Percentiles rank a stretch among this genome's conserved stretches.
Evolutionary conservation across 1,140 invertebrate genomes (phyloP).

Genomic region (Heliconius congener): DNA sequence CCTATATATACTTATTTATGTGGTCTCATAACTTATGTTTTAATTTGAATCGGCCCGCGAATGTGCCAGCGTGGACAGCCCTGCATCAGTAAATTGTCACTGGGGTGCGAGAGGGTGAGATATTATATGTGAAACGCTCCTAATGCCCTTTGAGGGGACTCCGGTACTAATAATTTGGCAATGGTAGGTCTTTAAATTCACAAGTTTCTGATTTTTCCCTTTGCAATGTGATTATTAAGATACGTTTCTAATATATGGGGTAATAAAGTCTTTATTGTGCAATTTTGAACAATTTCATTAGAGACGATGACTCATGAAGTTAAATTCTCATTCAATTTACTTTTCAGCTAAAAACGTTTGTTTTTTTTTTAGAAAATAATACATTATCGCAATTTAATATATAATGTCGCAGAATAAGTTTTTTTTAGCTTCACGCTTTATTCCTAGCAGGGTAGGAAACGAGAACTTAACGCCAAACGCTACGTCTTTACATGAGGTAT

Average conservation of each 20-base stretch:
- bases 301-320: background rate
- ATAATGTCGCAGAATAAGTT: too few relatives aligned
- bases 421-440: too few relatives aligned
- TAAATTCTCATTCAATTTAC: background rate
- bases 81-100: conserved; percentile 49
- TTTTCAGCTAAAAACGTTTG: background rate
- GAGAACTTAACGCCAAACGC: too few relatives aligned
- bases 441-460: too few relatives aligned
- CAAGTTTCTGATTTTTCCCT: background rate
- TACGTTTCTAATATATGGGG: background rate
- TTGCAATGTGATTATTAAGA: conserved; percentile 3
- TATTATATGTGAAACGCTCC: conserved; percentile 39
- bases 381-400: too few relatives aligned
- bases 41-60: background rate
- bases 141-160: conserved; percentile 33
- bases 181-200: conserved; percentile 10
- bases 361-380: too few relatives aligned
- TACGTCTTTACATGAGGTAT: too few relatives aligned
- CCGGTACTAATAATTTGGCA: conserved; percentile 9
- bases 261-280: background rate
- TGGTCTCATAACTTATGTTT: too few relatives aligned
- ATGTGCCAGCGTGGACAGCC: background rate
- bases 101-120: conserved; percentile 37
- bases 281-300: background rate
- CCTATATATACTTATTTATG: too few relatives aligned